A percentile compares a stretch with the other conserved stretches of the same genome.
phyloP scores from a whole-genome alignment of 1,140 invertebrate genomes.

The Berghia stephanieae region DNA sequence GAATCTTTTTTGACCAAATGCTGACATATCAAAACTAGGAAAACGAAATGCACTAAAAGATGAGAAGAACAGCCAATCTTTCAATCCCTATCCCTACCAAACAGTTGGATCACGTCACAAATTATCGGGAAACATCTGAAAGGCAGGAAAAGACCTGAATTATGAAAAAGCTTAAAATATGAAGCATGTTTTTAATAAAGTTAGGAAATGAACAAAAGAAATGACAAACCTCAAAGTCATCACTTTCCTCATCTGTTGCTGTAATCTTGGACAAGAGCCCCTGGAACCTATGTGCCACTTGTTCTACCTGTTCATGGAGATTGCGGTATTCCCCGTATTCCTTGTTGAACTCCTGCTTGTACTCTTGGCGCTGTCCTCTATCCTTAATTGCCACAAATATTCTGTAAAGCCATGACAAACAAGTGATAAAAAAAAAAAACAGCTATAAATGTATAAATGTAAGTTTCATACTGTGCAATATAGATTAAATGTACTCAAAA shows the following conservation, averaged over 20 bases:
- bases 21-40: too few relatives aligned
- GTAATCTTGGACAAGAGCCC: slow-evolving; percentile 76
- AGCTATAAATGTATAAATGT: neutral
- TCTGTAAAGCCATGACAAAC: slow-evolving; percentile 18
- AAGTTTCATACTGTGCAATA: neutral
- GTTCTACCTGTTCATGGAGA: slow-evolving; percentile 79
- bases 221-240: slow-evolving; percentile 69
- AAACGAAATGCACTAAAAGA: too few relatives aligned
- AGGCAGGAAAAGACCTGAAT: neutral
- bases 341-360: slow-evolving; percentile 87
- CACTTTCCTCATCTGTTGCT: slow-evolving; percentile 68
- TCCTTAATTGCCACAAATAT: slow-evolving; percentile 71
- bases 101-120: too few relatives aligned
- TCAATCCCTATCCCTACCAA: too few relatives aligned
- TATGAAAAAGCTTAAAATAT: neutral
- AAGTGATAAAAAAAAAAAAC: neutral
- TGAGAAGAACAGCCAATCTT: too few relatives aligned
- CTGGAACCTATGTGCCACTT: slow-evolving; percentile 80
- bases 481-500: neutral
- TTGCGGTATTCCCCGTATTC: slow-evolving; percentile 85
- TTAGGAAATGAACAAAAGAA: neutral
- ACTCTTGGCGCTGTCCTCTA: slow-evolving; percentile 79
- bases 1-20: too few relatives aligned
- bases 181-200: slow-evolving; percentile 11
- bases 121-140: neutral